These are phyloP conservation scores for Platysteira castanea DNA, from an alignment of 2,113 vertebrate species.

Conservation along the genomic window DNA sequence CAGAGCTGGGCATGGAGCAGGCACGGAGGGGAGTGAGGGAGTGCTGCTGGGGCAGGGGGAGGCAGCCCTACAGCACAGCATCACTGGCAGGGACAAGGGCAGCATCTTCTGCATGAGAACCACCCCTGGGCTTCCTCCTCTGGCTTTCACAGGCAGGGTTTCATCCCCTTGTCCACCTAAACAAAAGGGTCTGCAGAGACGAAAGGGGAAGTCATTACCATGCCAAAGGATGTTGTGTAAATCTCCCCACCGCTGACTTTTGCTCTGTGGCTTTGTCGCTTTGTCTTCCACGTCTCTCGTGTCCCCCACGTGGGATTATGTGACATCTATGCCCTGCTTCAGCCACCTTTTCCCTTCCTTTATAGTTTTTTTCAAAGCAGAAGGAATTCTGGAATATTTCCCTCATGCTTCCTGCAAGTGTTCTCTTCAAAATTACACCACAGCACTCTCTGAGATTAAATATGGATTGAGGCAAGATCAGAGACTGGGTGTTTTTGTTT, in stretches of 20 bases:
- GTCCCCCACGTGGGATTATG: neutral
- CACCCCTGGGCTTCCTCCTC: neutral
- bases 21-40: neutral
- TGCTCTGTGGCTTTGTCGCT: neutral
- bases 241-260: neutral
- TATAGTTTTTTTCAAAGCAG: neutral
- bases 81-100: neutral
- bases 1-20: neutral
- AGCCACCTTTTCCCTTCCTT: neutral
- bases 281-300: neutral
- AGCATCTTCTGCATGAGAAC: neutral
- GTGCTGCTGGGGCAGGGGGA: neutral
- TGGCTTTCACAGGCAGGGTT: neutral
- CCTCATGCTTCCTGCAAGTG: neutral
- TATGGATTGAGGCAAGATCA: neutral
- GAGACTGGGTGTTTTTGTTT: neutral
- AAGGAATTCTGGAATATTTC: neutral
- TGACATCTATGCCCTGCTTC: neutral
- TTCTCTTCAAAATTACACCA: neutral
- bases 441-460: slow-evolving; percentile 15
- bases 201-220: neutral
- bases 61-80: neutral
- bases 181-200: neutral
- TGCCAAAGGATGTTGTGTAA: neutral
- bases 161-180: neutral